A percentile compares a stretch with the other conserved stretches of the same genome.
These are phyloP conservation scores for Drosophila meridionalis DNA, from an alignment of 2,888 invertebrate genomes.

Conservation along the genomic window DNA sequence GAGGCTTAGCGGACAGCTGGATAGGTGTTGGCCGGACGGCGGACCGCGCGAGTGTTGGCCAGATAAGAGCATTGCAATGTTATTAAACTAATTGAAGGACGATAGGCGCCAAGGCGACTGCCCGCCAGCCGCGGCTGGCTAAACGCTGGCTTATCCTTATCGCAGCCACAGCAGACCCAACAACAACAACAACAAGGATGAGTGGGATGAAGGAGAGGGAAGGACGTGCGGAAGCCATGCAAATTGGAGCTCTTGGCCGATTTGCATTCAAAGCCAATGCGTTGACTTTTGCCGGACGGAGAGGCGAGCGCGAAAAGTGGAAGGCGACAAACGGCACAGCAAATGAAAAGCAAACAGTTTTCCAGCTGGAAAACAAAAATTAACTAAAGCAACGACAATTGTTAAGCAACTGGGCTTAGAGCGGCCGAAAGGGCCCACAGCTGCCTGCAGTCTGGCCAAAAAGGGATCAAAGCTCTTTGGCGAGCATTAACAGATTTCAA, in stretches of 20 bases:
- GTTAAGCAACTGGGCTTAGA: constrained; percentile 35
- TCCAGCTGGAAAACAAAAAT: constrained; percentile 50
- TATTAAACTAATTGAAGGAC: constrained; percentile 81
- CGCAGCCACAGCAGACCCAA: constrained; percentile 49
- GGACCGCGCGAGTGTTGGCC: constrained; percentile 28
- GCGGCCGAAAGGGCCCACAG: constrained; percentile 6
- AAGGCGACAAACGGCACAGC: constrained; percentile 26
- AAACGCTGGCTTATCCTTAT: constrained; percentile 53
- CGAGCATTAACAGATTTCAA: constrained; percentile 6
- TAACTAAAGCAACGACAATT: constrained; percentile 49
- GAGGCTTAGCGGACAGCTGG: constrained; percentile 52
- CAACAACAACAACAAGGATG: constrained; percentile 23
- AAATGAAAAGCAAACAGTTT: constrained; percentile 74
- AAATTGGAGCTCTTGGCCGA: constrained; percentile 71
- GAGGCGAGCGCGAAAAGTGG: constrained; percentile 16
- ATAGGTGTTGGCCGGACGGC: constrained; percentile 28
- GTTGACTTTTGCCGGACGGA: constrained; percentile 68
- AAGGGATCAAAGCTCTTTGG: not conserved
- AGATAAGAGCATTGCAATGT: constrained; percentile 70
- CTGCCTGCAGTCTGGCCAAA: not conserved
- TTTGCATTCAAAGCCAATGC: constrained; percentile 75
- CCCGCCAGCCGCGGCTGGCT: constrained; percentile 17
- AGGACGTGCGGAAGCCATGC: constrained; percentile 53
- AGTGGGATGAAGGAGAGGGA: not conserved
- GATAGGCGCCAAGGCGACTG: constrained; percentile 59